Evolutionary conservation across 1,140 invertebrate genomes (phyloP).

Genomic region (Paracyclopina nana): DNA sequence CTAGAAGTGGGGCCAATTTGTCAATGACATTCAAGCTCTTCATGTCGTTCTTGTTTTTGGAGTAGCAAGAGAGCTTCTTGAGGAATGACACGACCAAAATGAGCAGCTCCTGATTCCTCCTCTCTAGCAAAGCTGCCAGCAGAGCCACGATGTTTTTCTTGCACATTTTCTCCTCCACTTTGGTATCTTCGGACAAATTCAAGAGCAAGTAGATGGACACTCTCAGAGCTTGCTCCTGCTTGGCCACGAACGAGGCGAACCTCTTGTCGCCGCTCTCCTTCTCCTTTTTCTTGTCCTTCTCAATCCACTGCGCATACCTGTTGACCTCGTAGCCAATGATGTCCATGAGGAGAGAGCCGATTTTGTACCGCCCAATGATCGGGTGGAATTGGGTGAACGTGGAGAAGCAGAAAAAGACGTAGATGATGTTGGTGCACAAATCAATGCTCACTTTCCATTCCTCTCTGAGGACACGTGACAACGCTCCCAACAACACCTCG

Average conservation of each 20-base stretch:
- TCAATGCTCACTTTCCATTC: slow-evolving; percentile 93
- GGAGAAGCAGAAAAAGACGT: slow-evolving; percentile 92
- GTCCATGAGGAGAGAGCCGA: slow-evolving; percentile 86
- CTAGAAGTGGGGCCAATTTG: slow-evolving; percentile 31
- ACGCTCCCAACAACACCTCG: slow-evolving; percentile 82
- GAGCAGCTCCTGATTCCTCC: slow-evolving; percentile 64
- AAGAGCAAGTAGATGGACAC: slow-evolving; percentile 66
- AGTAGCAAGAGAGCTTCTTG: slow-evolving; percentile 81
- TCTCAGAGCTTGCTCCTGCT: slow-evolving; percentile 23
- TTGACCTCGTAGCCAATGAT: slow-evolving; percentile 82
- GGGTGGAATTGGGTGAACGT: slow-evolving; percentile 88
- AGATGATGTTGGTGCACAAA: slow-evolving; percentile 85
- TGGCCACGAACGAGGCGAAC: slow-evolving; percentile 37
- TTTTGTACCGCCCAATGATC: slow-evolving; percentile 71
- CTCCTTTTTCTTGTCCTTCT: slow-evolving; percentile 40
- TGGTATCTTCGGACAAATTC: slow-evolving; percentile 84
- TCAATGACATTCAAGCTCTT: slow-evolving; percentile 34
- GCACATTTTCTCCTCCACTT: slow-evolving; percentile 86
- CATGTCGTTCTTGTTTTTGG: slow-evolving; percentile 88
- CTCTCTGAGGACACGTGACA: slow-evolving; percentile 81
- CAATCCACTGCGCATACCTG: slow-evolving; percentile 80
- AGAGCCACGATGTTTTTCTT: slow-evolving; percentile 75
- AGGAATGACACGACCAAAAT: slow-evolving; percentile 82
- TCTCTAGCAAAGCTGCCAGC: slow-evolving; percentile 66
- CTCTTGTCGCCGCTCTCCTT: slow-evolving; percentile 69